phyloP scores from a whole-genome alignment of 2,888 invertebrate species.

The Gandaritis pyraliata region DNA sequence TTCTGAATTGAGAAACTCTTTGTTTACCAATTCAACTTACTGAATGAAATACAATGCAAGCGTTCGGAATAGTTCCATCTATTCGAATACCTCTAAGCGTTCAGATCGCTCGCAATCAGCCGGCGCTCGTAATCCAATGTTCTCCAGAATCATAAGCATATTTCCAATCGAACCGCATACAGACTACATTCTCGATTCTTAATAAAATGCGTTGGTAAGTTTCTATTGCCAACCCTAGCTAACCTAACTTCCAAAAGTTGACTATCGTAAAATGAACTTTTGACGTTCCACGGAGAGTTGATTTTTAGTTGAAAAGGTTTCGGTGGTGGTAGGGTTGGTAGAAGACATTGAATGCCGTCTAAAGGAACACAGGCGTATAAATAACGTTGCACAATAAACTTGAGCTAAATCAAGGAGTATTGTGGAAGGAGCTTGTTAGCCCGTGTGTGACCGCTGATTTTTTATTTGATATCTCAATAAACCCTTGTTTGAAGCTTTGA shows the following conservation, averaged over 20 bases:
- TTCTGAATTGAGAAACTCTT: too few species aligned
- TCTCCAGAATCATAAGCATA: slow-evolving; percentile 72
- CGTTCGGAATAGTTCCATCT: not conserved
- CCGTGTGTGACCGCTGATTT: slow-evolving; percentile 78
- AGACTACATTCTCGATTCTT: slow-evolving; percentile 70
- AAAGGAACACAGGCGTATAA: slow-evolving; percentile 73
- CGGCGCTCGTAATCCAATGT: slow-evolving; percentile 69
- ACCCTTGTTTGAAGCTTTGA: slow-evolving; percentile 60
- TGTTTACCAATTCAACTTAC: not conserved
- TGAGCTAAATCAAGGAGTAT: slow-evolving; percentile 81
- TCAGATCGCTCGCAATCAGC: slow-evolving; percentile 60
- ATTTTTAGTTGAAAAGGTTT: slow-evolving; percentile 7
- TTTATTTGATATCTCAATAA: slow-evolving; percentile 84
- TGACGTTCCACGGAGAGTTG: not conserved
- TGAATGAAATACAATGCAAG: slow-evolving; percentile 4
- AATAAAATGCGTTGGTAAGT: slow-evolving; percentile 79
- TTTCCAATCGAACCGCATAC: slow-evolving; percentile 78
- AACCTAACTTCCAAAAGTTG: slow-evolving; percentile 26
- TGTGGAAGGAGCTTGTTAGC: slow-evolving; percentile 79
- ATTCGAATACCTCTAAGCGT: slow-evolving; percentile 22
- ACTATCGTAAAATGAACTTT: slow-evolving; percentile 35
- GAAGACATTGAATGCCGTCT: slow-evolving; percentile 64
- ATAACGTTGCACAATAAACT: slow-evolving; percentile 82
- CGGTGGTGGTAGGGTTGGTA: slow-evolving; percentile 34
- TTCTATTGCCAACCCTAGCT: slow-evolving; percentile 44